Conservation (phyloP, 2,888 invertebrate genomes). For the Clusia tigrina region DNA sequence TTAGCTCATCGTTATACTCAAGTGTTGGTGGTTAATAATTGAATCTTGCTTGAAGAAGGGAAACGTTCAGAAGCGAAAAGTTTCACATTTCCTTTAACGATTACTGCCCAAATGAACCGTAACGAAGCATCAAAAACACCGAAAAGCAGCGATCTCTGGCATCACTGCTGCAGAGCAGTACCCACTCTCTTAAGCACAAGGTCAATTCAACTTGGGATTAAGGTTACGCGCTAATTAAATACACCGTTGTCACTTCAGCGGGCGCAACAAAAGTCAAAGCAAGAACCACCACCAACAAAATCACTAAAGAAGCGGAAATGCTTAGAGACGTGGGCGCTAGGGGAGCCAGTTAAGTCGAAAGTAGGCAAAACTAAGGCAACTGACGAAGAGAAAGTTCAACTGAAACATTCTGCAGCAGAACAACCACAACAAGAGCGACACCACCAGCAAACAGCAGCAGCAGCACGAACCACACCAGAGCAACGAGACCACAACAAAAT, state of each 20-base stretch:
- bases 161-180: neutral
- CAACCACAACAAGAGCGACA: neutral
- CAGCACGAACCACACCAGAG: neutral
- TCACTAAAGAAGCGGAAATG: neutral
- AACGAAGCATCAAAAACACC: no score
- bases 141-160: no score
- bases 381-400: neutral
- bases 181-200: neutral
- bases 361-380: no score
- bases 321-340: neutral
- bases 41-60: no score
- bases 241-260: conserved; percentile 38
- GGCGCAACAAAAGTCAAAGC: conserved; percentile 22
- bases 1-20: no score
- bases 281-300: neutral
- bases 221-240: conserved; percentile 47
- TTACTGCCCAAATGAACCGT: no score
- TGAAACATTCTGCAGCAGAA: neutral
- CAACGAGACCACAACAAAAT: no score
- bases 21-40: no score
- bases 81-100: no score
- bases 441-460: neutral
- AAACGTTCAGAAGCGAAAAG: no score
- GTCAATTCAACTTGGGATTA: conserved; percentile 40
- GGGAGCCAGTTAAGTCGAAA: neutral